phyloP scores from a whole-genome alignment of 1,140 invertebrate genomes.

The Drosophila miranda region DNA sequence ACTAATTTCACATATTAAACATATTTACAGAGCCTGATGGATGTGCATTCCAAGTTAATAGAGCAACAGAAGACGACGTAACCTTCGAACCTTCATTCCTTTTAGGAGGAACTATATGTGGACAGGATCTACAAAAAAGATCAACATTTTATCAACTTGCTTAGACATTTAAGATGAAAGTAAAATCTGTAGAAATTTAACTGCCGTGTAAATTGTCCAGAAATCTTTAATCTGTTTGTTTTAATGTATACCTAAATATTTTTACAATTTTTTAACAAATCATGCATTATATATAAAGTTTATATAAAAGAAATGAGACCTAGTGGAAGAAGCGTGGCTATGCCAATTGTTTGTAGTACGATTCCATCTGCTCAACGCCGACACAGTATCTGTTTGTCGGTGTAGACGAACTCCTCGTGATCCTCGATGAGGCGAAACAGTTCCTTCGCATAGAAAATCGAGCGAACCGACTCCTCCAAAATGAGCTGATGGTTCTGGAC shows the following conservation, averaged over 20 bases:
- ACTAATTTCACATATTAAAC: not conserved
- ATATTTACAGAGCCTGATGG: slow-evolving; percentile 72
- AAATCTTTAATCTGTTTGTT: no score
- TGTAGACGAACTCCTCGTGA: slow-evolving; percentile 58
- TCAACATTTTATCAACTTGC: no score
- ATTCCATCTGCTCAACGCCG: slow-evolving; percentile 3
- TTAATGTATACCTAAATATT: not conserved
- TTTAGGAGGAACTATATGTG: no score
- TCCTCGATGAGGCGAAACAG: slow-evolving; percentile 60
- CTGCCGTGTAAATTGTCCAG: no score
- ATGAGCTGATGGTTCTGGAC: slow-evolving; percentile 55
- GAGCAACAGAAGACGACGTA: slow-evolving; percentile 56
- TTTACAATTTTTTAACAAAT: slow-evolving; percentile 1
- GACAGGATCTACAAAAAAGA: no score
- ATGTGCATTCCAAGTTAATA: slow-evolving; percentile 73
- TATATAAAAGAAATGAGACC: slow-evolving; percentile 2
- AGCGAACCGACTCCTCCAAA: slow-evolving; percentile 71
- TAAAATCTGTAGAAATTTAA: no score
- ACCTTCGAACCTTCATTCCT: not conserved
- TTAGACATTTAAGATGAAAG: no score
- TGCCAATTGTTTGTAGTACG: slow-evolving; percentile 2
- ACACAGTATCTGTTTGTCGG: slow-evolving; percentile 45
- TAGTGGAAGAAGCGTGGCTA: not conserved
- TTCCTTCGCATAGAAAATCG: slow-evolving; percentile 67
- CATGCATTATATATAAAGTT: slow-evolving; percentile 5